Evolutionary conservation across 2,888 invertebrate species (phyloP), one percentile per base, ranked within the genome.

Genomic region (Hypomecis punctinalis): DNA sequence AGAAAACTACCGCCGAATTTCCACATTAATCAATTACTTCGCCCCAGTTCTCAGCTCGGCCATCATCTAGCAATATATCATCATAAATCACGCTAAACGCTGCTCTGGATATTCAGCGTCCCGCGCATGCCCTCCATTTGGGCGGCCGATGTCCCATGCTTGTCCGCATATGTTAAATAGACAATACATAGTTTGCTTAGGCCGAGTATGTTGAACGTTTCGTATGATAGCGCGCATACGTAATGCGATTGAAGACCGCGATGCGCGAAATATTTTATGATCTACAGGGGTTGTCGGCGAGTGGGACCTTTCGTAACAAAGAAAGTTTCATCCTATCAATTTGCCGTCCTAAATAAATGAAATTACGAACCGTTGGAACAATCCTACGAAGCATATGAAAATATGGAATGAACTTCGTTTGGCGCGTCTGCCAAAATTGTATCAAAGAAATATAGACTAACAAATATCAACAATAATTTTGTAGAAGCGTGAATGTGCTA

Each of bases 1-100:
- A 63, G 40, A 67, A 70, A 71, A 68, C 59, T 51, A 52, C 54
- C 55, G 61, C 40, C 66, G 63, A 69, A 75, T 67, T 66, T 72
- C 66, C 66, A 56, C 73, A 81, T 83, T 75, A 75, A 80, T 82
- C 81, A 80, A 74, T 70, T 75, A 72, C 63, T 62, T 63, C 67
- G 72, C 74, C 74, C 79, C 71, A 75, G 74, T 69, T 74, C 69
- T 66, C 70, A 65, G 76, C 69, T 66, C 70, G 66, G 76, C 79
- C 79, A 82, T 85, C 80, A 77, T 79, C 76, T 78, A 66, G 80
- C 80, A 75, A 85, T 88, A 83, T 78, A 85, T 88, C 88, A 88
- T 84, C 84, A 85, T 88, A 88, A 88, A 89, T 89, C 89, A 86
- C 77, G 75, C 74, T 80, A 79, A 81, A 77, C 76, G 81, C 71